A percentile compares a stretch with the other conserved stretches of the same genome.
Conservation (phyloP, 2,113 vertebrate species). For the Orthonyx spaldingii region DNA sequence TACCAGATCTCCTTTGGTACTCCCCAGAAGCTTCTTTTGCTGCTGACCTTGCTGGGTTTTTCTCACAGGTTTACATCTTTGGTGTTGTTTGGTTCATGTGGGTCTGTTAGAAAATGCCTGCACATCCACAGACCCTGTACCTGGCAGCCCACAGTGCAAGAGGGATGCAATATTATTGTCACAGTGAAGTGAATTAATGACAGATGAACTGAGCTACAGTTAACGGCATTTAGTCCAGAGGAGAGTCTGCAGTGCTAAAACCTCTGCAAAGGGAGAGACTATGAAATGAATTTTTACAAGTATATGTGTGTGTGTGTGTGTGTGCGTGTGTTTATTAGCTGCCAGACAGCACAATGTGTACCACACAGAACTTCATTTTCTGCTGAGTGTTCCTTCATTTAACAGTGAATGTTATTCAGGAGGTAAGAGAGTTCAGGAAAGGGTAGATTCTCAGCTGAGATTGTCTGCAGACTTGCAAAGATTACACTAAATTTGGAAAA, state of each 20-base stretch:
- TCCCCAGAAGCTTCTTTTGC: background rate
- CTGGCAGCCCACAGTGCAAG: rapidly evolving
- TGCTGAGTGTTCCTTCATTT: background rate
- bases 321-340: background rate
- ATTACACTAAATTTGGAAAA: background rate
- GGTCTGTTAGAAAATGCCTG: background rate
- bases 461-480: background rate
- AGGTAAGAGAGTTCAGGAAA: background rate
- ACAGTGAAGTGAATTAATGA: background rate
- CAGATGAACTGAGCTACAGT: background rate
- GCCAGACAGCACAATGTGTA: background rate
- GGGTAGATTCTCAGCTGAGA: background rate
- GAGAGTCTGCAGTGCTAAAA: background rate
- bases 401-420: background rate
- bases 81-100: background rate
- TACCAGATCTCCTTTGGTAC: background rate
- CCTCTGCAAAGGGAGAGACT: background rate
- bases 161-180: background rate
- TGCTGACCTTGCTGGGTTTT: background rate
- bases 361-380: background rate
- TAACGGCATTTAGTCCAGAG: background rate
- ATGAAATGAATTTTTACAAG: background rate
- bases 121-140: background rate
- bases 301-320: too few species aligned
- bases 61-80: background rate